Evolutionary conservation across 2,888 invertebrate species (phyloP).

Genomic region (Zygaena filipendulae): DNA sequence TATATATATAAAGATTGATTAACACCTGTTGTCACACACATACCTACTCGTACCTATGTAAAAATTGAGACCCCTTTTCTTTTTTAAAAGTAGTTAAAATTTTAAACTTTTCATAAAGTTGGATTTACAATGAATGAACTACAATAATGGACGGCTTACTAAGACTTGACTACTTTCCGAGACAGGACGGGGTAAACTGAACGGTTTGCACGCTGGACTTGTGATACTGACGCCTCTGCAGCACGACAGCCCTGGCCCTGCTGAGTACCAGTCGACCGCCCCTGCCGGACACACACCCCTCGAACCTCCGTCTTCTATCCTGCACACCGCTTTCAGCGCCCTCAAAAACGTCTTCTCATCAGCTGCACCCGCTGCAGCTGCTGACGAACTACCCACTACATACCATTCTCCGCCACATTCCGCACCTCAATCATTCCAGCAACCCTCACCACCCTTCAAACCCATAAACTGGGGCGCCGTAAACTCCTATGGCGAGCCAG

Average conservation of each 20-base stretch:
- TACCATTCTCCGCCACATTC: conserved; percentile 46
- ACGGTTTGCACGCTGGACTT: conserved; percentile 55
- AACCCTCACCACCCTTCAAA: conserved; percentile 34
- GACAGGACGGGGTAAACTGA: conserved; percentile 59
- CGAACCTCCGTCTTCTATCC: conserved; percentile 47
- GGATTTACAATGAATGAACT: too few relatives aligned
- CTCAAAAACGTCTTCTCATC: conserved; percentile 44
- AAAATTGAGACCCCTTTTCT: too few relatives aligned
- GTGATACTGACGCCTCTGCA: conserved; percentile 54
- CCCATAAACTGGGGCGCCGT: conserved; percentile 51
- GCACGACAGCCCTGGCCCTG: conserved; percentile 24
- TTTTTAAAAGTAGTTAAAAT: too few relatives aligned
- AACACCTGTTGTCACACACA: too few relatives aligned
- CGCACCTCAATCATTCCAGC: too few relatives aligned
- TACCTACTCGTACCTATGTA: too few relatives aligned
- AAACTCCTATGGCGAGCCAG: conserved; percentile 56
- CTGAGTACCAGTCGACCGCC: conserved; percentile 30
- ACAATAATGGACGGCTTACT: too few relatives aligned
- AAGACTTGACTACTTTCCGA: conserved; percentile 38
- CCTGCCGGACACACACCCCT: conserved; percentile 38
- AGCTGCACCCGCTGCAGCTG: conserved; percentile 19
- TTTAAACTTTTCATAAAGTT: too few relatives aligned
- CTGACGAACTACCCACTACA: conserved; percentile 15
- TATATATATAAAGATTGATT: too few relatives aligned
- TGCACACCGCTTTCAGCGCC: conserved; percentile 48